Evolutionary conservation across 2,113 vertebrate genomes (phyloP).

Genomic region (Anhinga anhinga): DNA sequence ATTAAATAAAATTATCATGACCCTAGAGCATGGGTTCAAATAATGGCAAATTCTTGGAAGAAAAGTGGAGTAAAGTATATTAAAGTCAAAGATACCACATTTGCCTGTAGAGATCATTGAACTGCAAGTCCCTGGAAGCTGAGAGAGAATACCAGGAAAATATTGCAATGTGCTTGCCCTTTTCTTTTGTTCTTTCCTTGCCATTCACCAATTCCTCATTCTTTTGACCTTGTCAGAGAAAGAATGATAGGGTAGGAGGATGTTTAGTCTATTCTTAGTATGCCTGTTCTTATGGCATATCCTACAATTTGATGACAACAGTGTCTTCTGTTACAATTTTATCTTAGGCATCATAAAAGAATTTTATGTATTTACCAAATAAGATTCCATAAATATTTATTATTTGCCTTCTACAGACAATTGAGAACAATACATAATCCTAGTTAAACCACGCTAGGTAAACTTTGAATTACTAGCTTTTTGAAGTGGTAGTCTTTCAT

Average conservation of each 20-base stretch:
- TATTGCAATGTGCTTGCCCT: neutral
- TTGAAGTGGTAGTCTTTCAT: neutral
- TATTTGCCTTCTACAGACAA: neutral
- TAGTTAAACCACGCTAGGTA: neutral
- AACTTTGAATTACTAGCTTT: neutral
- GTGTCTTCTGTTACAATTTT: neutral
- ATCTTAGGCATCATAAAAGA: neutral
- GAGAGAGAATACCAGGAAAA: neutral
- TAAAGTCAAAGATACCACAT: neutral
- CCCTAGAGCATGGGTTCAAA: neutral
- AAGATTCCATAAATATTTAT: neutral
- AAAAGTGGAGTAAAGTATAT: neutral
- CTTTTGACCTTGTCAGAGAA: neutral
- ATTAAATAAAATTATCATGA: neutral
- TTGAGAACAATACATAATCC: neutral
- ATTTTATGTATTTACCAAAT: neutral
- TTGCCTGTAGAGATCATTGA: neutral
- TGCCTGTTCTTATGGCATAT: neutral
- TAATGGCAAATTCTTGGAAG: neutral
- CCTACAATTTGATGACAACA: neutral
- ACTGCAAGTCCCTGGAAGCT: neutral
- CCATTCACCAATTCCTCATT: neutral
- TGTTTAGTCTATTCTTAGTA: neutral
- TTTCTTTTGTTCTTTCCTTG: neutral
- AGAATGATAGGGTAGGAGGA: neutral